Conservation (phyloP, 2,113 vertebrate species). For the Oreotrochilus melanogaster region DNA sequence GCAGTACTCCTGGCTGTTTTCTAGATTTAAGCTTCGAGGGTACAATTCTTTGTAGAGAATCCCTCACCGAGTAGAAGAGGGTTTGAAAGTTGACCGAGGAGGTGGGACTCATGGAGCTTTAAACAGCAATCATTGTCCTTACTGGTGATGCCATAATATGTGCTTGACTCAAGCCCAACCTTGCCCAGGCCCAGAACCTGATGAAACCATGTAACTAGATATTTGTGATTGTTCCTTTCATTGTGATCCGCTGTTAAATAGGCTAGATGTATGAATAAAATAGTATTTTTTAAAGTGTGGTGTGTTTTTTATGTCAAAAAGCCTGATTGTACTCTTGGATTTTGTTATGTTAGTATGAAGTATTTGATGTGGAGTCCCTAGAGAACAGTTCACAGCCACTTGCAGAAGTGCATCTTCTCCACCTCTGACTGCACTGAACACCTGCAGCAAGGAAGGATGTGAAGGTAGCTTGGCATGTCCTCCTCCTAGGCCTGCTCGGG, state of each 20-base stretch:
- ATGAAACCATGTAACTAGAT: neutral
- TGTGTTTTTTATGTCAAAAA: neutral
- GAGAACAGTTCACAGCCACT: neutral
- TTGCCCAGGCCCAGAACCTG: neutral
- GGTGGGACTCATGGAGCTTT: neutral
- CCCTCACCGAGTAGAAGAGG: neutral
- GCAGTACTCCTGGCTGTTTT: neutral
- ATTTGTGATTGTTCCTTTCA: conserved; percentile 39
- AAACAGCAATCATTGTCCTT: conserved; percentile 3
- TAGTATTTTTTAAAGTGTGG: conserved; percentile 25
- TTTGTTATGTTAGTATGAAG: neutral
- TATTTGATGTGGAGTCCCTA: neutral
- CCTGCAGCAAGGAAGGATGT: neutral
- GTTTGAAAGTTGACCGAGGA: neutral
- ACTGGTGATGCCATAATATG: neutral
- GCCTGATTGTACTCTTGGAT: neutral
- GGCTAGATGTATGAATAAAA: conserved; percentile 52
- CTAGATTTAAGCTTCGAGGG: neutral
- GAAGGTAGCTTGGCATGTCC: neutral
- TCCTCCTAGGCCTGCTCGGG: neutral
- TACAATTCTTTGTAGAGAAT: neutral
- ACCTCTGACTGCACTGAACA: neutral
- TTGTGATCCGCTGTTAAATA: conserved; percentile 38
- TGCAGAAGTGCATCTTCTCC: neutral
- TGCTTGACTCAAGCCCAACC: neutral